Base-by-base conservation (phyloP, 2,113 vertebrate genomes). In the Rutilus rutilus region DNA sequence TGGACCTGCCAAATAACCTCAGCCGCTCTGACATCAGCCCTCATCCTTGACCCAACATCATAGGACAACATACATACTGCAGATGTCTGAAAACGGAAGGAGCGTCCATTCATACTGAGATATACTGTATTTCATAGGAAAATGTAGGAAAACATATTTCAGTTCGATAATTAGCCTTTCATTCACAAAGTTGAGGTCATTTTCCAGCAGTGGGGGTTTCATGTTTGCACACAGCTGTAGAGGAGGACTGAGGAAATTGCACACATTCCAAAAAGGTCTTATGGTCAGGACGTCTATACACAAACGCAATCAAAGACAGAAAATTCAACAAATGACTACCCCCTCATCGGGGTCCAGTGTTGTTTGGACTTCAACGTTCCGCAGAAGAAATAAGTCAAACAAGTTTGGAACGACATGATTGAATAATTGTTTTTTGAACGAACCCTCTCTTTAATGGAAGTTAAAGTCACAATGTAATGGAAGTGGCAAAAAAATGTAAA, bases 201-300 rank as follows among this genome's bases (percentile, higher is more conserved):
- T 75, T 36, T 21, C 15, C 57, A n/a, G 87, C 73, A 74, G 83
- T 69, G 60, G 64, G 21, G 82, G 82, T 83, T 78, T 73, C 54
- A 42, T 27, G 82, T 85, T 75, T 75, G 85, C 67, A 5, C 78
- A 67, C 25, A 8, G 27, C 67, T 17, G 25, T 33, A 78, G 82
- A 88, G 73, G 84, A 90, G 89, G 85, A 86, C 83, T 73, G 59
- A 92, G 93, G 92, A 93, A 94, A 93, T 90, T 88, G 89, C 85
- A 86, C 87, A 88, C 92, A 94, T 93, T 94, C 92, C 94, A 85
- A 45, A 21, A 84, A 76, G 85, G 39, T 85, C 92, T 93, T 92
- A 92, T 69, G 78, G 80, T 82, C 73, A 33, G 52, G 59, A 86
- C 57, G 21, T 45, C 30, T 57, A 52, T 81, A 78, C 75, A 86